Evolutionary conservation across 2,888 invertebrate species (phyloP).

Genomic region (Eulithis testata): DNA sequence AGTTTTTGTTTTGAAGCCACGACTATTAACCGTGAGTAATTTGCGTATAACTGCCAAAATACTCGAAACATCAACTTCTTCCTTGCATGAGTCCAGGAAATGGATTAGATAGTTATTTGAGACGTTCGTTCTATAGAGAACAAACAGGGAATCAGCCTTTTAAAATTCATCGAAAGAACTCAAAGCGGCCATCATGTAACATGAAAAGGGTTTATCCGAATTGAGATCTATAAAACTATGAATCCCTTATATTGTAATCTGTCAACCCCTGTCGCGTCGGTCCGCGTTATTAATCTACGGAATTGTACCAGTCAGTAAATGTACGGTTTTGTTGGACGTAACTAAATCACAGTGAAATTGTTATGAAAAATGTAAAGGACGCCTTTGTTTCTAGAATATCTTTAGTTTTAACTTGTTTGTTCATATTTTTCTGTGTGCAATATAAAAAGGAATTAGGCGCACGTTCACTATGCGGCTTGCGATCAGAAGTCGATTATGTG

Average conservation of each 20-base stretch:
- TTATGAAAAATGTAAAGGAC: too few relatives aligned
- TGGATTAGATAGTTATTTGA: too few relatives aligned
- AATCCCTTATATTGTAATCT: constrained; percentile 43
- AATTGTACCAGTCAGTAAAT: constrained; percentile 37
- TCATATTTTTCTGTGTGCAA: too few relatives aligned
- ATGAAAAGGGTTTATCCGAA: constrained; percentile 19
- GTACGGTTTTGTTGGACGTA: constrained; percentile 9
- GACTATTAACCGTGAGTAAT: not conserved
- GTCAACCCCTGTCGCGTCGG: constrained; percentile 40
- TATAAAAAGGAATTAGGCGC: not conserved
- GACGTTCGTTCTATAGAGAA: too few relatives aligned
- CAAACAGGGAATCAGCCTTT: too few relatives aligned
- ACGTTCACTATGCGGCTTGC: too few relatives aligned
- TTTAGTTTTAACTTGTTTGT: too few relatives aligned
- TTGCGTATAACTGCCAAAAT: too few relatives aligned
- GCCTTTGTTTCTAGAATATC: too few relatives aligned
- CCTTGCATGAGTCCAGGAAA: too few relatives aligned
- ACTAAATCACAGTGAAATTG: not conserved
- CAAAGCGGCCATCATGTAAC: constrained; percentile 19
- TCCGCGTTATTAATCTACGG: not conserved
- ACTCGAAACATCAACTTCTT: too few relatives aligned
- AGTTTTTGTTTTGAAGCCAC: not conserved
- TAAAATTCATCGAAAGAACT: not conserved
- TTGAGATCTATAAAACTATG: constrained; percentile 37
- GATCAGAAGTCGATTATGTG: too few relatives aligned